Evolutionary conservation across 2,888 invertebrate species (phyloP).

Genomic region (Shargacucullia verbasci): DNA sequence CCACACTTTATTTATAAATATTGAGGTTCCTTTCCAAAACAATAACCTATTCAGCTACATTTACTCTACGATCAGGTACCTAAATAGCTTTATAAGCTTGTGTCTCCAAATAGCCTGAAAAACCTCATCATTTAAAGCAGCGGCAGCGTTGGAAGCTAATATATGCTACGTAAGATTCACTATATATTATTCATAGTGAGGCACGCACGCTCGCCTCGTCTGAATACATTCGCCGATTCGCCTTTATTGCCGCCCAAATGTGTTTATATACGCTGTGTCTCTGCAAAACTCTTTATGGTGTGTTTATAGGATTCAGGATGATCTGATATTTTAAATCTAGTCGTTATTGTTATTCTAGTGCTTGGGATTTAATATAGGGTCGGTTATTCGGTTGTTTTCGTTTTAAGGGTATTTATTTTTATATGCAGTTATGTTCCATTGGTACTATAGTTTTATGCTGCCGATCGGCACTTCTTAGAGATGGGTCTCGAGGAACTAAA

Average conservation of each 20-base stretch:
- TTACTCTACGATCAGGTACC: too few relatives aligned
- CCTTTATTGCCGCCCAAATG: constrained; percentile 56
- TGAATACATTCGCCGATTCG: constrained; percentile 53
- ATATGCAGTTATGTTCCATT: too few relatives aligned
- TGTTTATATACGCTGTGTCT: constrained; percentile 57
- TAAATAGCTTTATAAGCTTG: too few relatives aligned
- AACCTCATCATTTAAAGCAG: constrained; percentile 18
- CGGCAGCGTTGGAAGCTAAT: constrained; percentile 23
- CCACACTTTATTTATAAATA: too few relatives aligned
- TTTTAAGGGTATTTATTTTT: background rate
- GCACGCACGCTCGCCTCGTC: constrained; percentile 51
- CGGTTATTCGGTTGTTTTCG: background rate
- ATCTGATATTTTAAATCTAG: constrained; percentile 48
- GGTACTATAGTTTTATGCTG: too few relatives aligned
- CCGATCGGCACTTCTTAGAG: too few relatives aligned
- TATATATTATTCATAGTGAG: constrained; percentile 56
- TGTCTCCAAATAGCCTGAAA: constrained; percentile 8
- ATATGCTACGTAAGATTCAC: constrained; percentile 47
- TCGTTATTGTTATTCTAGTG: constrained; percentile 4
- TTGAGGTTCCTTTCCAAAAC: too few relatives aligned
- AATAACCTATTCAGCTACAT: too few relatives aligned
- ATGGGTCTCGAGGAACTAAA: too few relatives aligned
- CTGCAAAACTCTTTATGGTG: constrained; percentile 51
- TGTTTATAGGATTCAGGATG: constrained; percentile 50
- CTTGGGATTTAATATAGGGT: background rate